Evolutionary conservation across 1,140 invertebrate genomes (phyloP), one percentile per base, ranked within the genome.

Genomic region (Ceratosolen fusciceps): DNA sequence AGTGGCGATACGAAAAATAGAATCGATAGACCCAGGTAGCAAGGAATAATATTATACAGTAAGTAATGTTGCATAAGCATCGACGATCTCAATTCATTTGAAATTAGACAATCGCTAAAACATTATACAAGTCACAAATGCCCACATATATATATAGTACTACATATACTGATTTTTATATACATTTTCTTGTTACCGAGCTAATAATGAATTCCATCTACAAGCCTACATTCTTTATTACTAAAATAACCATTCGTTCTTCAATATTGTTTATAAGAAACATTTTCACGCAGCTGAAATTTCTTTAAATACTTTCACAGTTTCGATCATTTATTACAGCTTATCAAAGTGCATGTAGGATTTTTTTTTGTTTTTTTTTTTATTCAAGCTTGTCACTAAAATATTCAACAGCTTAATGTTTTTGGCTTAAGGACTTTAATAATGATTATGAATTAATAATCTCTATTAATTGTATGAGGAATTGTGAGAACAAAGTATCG

Each of bases 181-280:
- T 43, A 79, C n/a, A 65, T 43, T 73, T 52, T 78, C 14, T 43
- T 24, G 52, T 37, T 47, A 62, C 62, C 39, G 39, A 71, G 62
- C 68, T 56, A 79, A 73, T 73, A 65, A 73, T 73, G 54, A 29
- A 67, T 54, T 79, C 21, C 58, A 79, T 79, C 73, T 71, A 19
- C 47, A 19, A 56, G 31, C 10, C 29, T 52, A 19, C 24, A 14
- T 26, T 67, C 9, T n/a, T 52, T 75, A 16, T 67, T 65, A 49
- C 3, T 52, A 19, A 14, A 16, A 21, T 39, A 34, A 75, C 24
- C 24, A 49, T 52, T 67, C 67, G 2, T 65, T 52, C 31, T 79
- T 39, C 37, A 19, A 43, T 58, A 14, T 24, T 37, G 29, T 47
- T 8, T 24, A 49, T 60, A 43, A 7, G 39, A 7, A 43, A 7